Base-by-base conservation (phyloP, 2,888 invertebrate species). In the Tenthredo notha region DNA sequence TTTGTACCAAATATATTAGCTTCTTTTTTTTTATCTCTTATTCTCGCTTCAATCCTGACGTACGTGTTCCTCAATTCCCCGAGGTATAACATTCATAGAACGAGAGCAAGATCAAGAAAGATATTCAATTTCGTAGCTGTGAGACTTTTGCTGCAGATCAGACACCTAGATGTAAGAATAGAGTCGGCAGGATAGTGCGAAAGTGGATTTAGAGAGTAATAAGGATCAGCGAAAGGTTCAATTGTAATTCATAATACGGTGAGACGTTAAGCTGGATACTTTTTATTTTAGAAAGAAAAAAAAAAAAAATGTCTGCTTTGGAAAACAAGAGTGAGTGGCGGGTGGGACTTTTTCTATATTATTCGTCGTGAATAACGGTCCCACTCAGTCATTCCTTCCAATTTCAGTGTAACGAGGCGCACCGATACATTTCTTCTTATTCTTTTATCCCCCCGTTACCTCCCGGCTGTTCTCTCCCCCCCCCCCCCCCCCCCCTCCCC, bases 391-490 rank as follows among this genome's bases (percentile, higher is more conserved):
- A 93, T 93, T 92, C 92, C 92, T 92, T 93, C 93, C 93, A 93
- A 93, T 93, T 93, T 93, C 92, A 93, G 93, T 92, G 92, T 93
- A 93, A 93, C 93, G 92, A 93, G 92, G 92, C 92, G 92, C 92
- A 93, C 93, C 93, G 92, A 93, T 93, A 93, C 92, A 90, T 92
- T 93, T 91, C 90, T 92, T 92, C 93, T 92, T 92, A 93, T 93
- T 93, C 92, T 92, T 92, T 90, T 90, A 89, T 87, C 88, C 85
- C 85, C 88, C 87, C 88, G 87, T 88, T 61, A 47, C 78, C 82
- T 58, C 85, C 61, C 80, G 54, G 84, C 58, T 65, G 84, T 78
- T 83, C 33, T 83, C 33, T 0, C 33, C 33, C 33, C 33, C 33
- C 4, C 33, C 33, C 4, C 33, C 33, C 33, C 33, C 33, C 29